phyloP scores from a whole-genome alignment of 2,888 invertebrate species.

The Thymelicus lineola region DNA sequence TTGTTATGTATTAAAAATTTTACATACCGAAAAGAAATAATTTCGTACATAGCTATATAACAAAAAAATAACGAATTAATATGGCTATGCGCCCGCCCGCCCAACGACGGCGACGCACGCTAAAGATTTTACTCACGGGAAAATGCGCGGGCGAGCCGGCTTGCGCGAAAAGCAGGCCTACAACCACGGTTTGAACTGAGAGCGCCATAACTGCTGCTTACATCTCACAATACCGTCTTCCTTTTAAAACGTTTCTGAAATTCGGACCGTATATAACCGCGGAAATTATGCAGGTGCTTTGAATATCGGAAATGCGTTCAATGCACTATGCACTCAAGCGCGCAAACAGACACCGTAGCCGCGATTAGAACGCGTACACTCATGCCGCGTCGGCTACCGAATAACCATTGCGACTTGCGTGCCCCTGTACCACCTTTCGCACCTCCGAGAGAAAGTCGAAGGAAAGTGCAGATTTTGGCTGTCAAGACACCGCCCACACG shows the following conservation, averaged over 20 bases:
- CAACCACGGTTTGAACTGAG: slow-evolving; percentile 62
- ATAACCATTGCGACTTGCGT: slow-evolving; percentile 79
- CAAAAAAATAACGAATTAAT: slow-evolving; percentile 2
- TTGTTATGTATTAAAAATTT: too few species aligned
- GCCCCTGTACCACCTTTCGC: slow-evolving; percentile 81
- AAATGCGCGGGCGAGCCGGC: slow-evolving; percentile 78
- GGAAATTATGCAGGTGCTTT: slow-evolving; percentile 80
- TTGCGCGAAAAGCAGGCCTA: slow-evolving; percentile 69
- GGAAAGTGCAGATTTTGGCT: slow-evolving; percentile 84
- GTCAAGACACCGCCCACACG: slow-evolving; percentile 80
- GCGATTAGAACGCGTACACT: slow-evolving; percentile 81
- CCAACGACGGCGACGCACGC: slow-evolving; percentile 53
- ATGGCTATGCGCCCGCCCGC: slow-evolving; percentile 65
- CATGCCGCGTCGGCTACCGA: slow-evolving; percentile 81
- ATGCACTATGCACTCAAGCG: slow-evolving; percentile 60
- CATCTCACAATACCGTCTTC: slow-evolving; percentile 66
- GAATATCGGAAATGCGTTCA: slow-evolving; percentile 71
- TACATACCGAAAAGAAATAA: neutral
- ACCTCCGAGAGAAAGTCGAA: slow-evolving; percentile 84
- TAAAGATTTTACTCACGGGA: slow-evolving; percentile 71
- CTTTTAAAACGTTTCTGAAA: slow-evolving; percentile 52
- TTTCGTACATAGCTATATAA: neutral
- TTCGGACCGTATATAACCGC: slow-evolving; percentile 64
- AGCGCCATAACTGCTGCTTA: slow-evolving; percentile 65
- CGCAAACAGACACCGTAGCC: slow-evolving; percentile 54